Evolutionary conservation across 2,113 vertebrate species (phyloP).

Genomic region (Boulengeromyrus knoepffleri): DNA sequence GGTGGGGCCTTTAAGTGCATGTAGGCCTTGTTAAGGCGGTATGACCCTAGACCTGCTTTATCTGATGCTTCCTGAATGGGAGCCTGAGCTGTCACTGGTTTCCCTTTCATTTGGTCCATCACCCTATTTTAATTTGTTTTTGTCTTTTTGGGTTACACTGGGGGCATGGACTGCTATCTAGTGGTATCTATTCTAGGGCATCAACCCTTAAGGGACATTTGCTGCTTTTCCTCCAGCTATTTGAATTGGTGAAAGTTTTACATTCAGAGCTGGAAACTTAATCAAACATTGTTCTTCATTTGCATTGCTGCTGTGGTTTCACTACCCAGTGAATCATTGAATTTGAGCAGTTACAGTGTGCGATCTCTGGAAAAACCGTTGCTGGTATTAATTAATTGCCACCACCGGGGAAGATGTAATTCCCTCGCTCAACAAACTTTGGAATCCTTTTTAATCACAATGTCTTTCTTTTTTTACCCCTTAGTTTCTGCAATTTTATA

Average conservation of each 20-base stretch:
- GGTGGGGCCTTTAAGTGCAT: not conserved
- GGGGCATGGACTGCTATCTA: not conserved
- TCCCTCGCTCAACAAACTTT: not conserved
- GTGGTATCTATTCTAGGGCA: not conserved
- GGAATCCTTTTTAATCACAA: conserved; percentile 1
- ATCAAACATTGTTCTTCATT: not conserved
- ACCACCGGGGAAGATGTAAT: not conserved
- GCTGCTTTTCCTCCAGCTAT: not conserved
- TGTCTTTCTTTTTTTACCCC: not conserved
- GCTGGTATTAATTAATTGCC: not conserved
- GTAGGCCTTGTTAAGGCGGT: not conserved
- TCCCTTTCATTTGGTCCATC: not conserved
- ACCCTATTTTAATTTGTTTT: not conserved
- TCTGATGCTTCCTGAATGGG: not conserved
- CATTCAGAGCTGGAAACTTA: not conserved
- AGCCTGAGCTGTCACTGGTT: not conserved
- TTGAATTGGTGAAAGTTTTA: not conserved
- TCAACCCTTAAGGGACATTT: not conserved
- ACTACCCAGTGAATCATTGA: not conserved
- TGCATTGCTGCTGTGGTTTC: not conserved
- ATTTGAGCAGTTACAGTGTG: not conserved
- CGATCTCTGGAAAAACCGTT: not conserved
- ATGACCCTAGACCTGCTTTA: not conserved
- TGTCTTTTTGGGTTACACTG: not conserved
- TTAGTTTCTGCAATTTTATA: not conserved